These are phyloP conservation scores for Drosophila aldrichi DNA, from an alignment of 2,888 invertebrate genomes.

Conservation along the genomic window DNA sequence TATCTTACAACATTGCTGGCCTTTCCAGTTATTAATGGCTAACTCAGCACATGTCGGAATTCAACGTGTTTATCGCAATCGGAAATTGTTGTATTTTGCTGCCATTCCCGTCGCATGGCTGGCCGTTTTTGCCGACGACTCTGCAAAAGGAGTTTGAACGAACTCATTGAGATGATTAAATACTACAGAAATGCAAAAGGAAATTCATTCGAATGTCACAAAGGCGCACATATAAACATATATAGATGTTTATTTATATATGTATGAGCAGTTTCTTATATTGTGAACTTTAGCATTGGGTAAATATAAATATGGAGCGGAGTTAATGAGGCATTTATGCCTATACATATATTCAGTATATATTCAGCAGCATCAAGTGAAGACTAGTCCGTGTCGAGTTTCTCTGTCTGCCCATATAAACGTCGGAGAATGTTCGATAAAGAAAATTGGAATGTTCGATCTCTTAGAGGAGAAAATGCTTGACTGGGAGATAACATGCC, in stretches of 20 bases:
- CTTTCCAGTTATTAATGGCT: constrained; percentile 77
- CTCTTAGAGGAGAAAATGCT: neutral
- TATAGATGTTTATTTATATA: neutral
- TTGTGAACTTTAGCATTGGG: neutral
- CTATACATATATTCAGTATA: constrained; percentile 1
- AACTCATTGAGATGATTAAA: constrained; percentile 36
- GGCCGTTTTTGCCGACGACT: constrained; percentile 5
- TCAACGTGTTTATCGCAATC: constrained; percentile 67
- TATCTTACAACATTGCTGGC: constrained; percentile 73
- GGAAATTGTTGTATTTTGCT: constrained; percentile 38
- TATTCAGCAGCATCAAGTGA: no score
- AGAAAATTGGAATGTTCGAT: neutral
- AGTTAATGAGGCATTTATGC: constrained; percentile 2
- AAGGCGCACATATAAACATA: neutral
- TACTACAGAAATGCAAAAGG: constrained; percentile 13
- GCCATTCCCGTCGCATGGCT: constrained; percentile 31
- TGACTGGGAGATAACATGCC: neutral
- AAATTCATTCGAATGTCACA: constrained; percentile 1
- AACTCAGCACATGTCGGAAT: constrained; percentile 74
- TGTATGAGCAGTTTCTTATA: neutral
- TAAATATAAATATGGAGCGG: neutral
- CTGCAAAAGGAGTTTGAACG: constrained; percentile 27
- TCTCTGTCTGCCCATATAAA: neutral
- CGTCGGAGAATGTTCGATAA: neutral
- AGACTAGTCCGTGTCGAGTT: neutral